Evolutionary conservation across 2,113 vertebrate species (phyloP), one percentile per base, ranked within the genome.

Genomic region (Microtus oregoni): DNA sequence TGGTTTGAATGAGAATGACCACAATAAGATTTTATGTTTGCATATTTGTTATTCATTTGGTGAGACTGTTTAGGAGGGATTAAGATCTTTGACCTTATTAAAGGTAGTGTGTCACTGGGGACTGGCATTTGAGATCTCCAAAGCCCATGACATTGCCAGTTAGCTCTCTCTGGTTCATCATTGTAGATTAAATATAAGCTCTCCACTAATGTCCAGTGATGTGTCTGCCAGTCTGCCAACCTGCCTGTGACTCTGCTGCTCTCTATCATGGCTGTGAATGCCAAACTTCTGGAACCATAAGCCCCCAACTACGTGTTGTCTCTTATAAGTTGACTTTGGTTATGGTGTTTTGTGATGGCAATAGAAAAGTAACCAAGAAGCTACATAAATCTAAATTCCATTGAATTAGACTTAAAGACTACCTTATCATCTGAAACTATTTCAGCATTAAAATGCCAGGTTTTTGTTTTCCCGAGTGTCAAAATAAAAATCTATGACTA

Each of bases 221-320:
- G 55, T 38, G 12, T 6, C 35, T 83, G 3, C 7, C 1, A 13
- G 12, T 22, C 20, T 83, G 0, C 3, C 1, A 13, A 35, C n/a
- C 22, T 83, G 12, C n/a, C 24, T 61, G 14, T 12, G 38, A n/a
- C 7, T 63, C 1, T 63, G 13, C 24, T 28, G 22, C 14, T 3
- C 11, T 83, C 13, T 3, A 38, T 83, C 12, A 83, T 41, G 22
- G 12, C 41, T 44, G 12, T 44, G 38, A 2, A 76, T 5, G 7
- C 73, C 13, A 41, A 44, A 11, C 22, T 44, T 44, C 5, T 38
- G 20, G 73, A 13, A 76, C 38, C 5, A 76, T 76, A 1, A 26
- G 79, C 24, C 20, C 13, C 12, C 13, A 41, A 28, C 14, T 83
- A 83, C 61, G 4, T 28, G 22, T 20, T 63, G 3, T 41, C 3